Conservation (phyloP, 2,888 invertebrate genomes). For the Lasiommata megera region DNA sequence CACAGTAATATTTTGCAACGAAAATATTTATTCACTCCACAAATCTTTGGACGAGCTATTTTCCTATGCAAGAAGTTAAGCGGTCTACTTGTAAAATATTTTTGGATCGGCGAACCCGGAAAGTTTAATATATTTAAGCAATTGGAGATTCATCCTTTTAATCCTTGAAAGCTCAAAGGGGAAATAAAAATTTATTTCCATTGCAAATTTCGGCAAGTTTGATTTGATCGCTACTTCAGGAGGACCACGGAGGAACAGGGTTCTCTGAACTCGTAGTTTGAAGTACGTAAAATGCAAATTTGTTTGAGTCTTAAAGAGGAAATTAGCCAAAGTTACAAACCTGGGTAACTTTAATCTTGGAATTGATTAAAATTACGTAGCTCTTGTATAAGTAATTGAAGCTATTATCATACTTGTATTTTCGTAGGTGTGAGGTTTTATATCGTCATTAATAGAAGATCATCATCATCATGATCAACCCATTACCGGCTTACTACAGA, state of each 20-base stretch:
- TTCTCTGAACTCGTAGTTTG: slow-evolving; percentile 34
- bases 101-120: neutral
- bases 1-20: neutral
- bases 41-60: neutral
- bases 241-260: slow-evolving; percentile 48
- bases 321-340: slow-evolving; percentile 60
- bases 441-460: too few relatives aligned
- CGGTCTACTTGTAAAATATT: neutral
- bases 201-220: slow-evolving; percentile 44
- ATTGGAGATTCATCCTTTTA: slow-evolving; percentile 37
- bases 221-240: slow-evolving; percentile 55
- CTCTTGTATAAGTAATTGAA: neutral
- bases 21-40: neutral
- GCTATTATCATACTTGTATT: neutral
- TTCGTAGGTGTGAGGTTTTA: too few relatives aligned
- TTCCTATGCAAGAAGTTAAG: neutral
- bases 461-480: too few relatives aligned
- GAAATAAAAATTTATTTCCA: slow-evolving; percentile 65
- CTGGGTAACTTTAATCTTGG: slow-evolving; percentile 16
- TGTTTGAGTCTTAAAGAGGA: slow-evolving; percentile 41
- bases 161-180: slow-evolving; percentile 58
- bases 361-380: slow-evolving; percentile 8
- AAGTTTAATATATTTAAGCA: slow-evolving; percentile 7
- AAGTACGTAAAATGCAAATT: slow-evolving; percentile 47
- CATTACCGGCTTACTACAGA: too few relatives aligned